These are phyloP conservation scores for Limnephilus marmoratus DNA, from an alignment of 2,888 invertebrate genomes.

Conservation along the genomic window DNA sequence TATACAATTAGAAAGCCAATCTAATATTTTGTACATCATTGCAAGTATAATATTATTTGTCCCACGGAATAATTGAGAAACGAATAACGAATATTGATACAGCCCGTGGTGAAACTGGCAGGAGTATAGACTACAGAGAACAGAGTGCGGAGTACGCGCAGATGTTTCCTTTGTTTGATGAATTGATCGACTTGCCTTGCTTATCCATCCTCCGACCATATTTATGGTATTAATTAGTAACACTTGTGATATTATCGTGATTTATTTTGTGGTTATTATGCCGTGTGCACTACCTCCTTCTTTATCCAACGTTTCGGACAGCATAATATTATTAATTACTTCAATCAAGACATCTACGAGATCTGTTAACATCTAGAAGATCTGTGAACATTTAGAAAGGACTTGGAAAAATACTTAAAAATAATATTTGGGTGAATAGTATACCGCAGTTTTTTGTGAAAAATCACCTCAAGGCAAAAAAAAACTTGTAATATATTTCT, in stretches of 20 bases:
- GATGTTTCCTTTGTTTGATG: conserved; percentile 27
- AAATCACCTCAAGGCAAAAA: no score
- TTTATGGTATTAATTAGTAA: conserved; percentile 7
- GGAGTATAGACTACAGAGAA: background rate
- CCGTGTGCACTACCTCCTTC: no score
- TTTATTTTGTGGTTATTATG: no score
- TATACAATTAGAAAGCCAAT: background rate
- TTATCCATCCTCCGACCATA: background rate
- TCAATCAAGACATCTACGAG: background rate
- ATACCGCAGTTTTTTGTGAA: no score
- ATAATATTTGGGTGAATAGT: no score
- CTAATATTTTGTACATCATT: background rate
- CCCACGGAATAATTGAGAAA: background rate
- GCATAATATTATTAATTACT: background rate
- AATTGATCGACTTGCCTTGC: conserved; percentile 4
- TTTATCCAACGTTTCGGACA: no score
- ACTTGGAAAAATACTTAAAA: no score
- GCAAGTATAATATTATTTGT: background rate
- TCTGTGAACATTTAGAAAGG: background rate
- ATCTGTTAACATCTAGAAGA: no score
- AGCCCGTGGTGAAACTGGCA: background rate
- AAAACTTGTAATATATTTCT: no score
- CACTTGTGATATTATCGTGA: background rate
- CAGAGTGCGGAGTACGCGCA: background rate
- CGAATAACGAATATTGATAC: conserved; percentile 24